Evolutionary conservation across 2,113 vertebrate species (phyloP), one percentile per base, ranked within the genome.

Genomic region (Gnathonemus longibarbis): DNA sequence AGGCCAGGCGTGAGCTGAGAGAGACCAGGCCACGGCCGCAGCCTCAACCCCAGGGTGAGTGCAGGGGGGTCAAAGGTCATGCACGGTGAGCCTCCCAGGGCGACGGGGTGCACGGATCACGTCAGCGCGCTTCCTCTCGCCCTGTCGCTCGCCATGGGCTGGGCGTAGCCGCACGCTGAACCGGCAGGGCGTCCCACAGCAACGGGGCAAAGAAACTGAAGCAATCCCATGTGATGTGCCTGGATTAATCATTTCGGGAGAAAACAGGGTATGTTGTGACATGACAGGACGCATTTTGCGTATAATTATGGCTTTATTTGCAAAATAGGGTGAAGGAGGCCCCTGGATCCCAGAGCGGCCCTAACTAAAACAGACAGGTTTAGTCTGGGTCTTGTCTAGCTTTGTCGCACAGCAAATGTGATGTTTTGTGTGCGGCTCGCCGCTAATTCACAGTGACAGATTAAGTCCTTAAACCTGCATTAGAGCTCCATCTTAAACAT

Each of bases 1-100:
- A 53, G 50, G 31, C 85, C 50, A 50, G 85, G 85, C 50, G 50
- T 53, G 49, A 87, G 85, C 85, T 53, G 48, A 53, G 27, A 50
- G 50, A 35, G 49, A 53, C 50, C 85, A 87, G 85, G 27, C 48
- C 17, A 7, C 49, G 0, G 27, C 85, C 49, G 13, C 13, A 17
- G 87, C 96, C 97, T 97, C 95, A 84, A 96, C 97, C 94, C 94
- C 93, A 95, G 96, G 96, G 96, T 94, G 96, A 95, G 96, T 95
- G 95, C 94, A 95, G 96, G 94, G 58, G 56, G 95, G 96, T 96
- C 95, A 95, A 94, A 95, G 96, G 95, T 96, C 95, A 92, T 87
- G 93, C 94, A 95, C 95, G 97, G 97, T 92, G 94, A 93, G 94
- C 95, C 80, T 46, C 80, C 80, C 35, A 4, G 19, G 74, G 45